Evolutionary conservation across 2,888 invertebrate genomes (phyloP), one percentile per base, ranked within the genome.

Genomic region (Galerucella pusilla): DNA sequence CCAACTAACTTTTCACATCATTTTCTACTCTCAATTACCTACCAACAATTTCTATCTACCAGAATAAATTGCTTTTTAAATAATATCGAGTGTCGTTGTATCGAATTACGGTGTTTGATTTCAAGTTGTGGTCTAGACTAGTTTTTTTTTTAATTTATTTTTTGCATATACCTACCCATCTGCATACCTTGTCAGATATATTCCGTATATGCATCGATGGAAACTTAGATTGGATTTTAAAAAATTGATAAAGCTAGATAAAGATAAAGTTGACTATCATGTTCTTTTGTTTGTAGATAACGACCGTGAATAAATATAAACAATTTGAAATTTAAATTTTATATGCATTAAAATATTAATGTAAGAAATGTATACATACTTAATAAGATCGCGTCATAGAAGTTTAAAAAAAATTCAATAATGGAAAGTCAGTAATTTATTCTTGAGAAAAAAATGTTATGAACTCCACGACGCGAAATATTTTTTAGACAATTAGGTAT

Each of bases 71-170:
- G n/a, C 52, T 52, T 52, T n/a, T 42, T 42, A 42, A 42, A 52
- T 42, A 70, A 63, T 70, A 63, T 70, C 70, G 49, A 49, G 60
- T 70, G 46, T 70, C 70, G 20, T 49, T 20, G 35, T 70, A 52
- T 70, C 25, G 12, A 14, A 63, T 70, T 70, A 46, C 73, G 63
- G 52, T 68, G 54, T 68, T 71, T 42, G 54, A 66, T 67, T 73
- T 16, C 60, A 45, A 59, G 59, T 67, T 67, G 67, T 28, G 67
- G 67, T 60, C 60, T 54, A 49, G 60, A 67, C 16, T 49, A 71
- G 57, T 73, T 66, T 67, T 60, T 49, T 67, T 72, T 72, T 60
- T 20, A 20, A 52, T 63, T 63, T 5, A 35, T 35, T 35, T 61
- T 61, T 35, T n/a, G 61, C 35, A 61, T 35, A 61, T 70, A 60